Conservation (phyloP, 2,888 invertebrate species). For the Rugalucina vietnamica region DNA sequence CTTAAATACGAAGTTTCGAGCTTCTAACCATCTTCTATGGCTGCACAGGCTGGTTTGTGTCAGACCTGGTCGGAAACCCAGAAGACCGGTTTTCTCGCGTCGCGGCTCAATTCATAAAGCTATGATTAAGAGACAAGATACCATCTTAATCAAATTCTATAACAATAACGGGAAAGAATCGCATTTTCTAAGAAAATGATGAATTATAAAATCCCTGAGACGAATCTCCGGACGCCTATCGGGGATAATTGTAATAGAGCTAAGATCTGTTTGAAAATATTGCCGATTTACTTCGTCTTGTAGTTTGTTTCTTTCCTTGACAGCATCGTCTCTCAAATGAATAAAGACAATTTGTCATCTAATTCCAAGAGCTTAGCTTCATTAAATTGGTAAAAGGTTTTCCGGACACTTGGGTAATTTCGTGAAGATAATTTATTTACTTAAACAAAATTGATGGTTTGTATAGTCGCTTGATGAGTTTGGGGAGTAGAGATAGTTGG, state of each 20-base stretch:
- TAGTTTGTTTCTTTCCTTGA: background rate
- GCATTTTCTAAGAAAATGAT: background rate
- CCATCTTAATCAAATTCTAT: constrained; percentile 68
- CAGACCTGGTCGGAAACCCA: no score
- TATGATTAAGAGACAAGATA: constrained; percentile 59
- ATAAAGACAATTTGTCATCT: constrained; percentile 14
- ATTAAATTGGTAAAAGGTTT: constrained; percentile 13
- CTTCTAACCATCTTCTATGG: no score
- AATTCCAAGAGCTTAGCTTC: background rate
- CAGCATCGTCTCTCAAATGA: background rate
- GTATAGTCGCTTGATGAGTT: no score
- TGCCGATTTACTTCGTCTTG: background rate
- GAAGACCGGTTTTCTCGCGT: no score
- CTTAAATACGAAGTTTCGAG: no score
- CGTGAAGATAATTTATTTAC: background rate
- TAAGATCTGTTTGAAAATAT: background rate
- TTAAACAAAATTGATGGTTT: no score
- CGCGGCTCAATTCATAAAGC: constrained; percentile 65
- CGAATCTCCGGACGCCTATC: constrained; percentile 12
- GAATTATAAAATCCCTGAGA: background rate
- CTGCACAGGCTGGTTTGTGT: no score
- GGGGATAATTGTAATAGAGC: constrained; percentile 2
- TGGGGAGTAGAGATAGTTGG: no score
- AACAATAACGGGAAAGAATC: constrained; percentile 55
- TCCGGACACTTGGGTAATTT: background rate